phyloP scores from a whole-genome alignment of 2,888 invertebrate species.

The Anarsia innoxiella region DNA sequence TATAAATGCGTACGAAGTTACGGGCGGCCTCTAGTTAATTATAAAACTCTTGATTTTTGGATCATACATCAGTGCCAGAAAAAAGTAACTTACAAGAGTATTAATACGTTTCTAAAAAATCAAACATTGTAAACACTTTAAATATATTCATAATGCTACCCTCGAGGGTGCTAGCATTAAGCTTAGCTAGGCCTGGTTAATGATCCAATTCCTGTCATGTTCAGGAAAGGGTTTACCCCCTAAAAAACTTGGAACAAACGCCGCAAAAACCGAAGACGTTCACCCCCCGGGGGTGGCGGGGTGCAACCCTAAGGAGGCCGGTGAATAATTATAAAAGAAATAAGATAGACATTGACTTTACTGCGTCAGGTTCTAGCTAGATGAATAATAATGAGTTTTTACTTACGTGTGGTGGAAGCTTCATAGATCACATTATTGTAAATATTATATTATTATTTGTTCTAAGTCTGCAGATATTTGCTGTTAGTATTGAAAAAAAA shows the following conservation, averaged over 20 bases:
- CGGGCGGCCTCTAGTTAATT: no score
- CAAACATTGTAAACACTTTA: no score
- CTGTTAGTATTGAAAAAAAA: no score
- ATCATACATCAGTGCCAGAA: no score
- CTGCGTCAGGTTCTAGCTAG: constrained; percentile 49
- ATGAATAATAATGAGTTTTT: constrained; percentile 72
- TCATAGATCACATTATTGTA: no score
- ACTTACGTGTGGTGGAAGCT: constrained; percentile 68
- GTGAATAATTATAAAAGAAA: constrained; percentile 76
- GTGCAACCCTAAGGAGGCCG: constrained; percentile 40
- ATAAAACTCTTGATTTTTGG: no score
- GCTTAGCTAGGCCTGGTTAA: constrained; percentile 71
- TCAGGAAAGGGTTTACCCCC: constrained; percentile 74
- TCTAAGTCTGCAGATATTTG: no score
- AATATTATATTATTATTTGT: no score
- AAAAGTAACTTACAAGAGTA: no score
- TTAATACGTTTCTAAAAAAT: no score
- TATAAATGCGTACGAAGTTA: no score
- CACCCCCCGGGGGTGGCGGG: constrained; percentile 35
- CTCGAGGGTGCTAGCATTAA: constrained; percentile 53
- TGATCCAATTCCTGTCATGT: constrained; percentile 76
- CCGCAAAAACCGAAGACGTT: constrained; percentile 75
- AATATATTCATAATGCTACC: constrained; percentile 27
- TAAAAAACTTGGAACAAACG: constrained; percentile 75
- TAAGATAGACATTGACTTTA: constrained; percentile 74